Evolutionary conservation across 2,113 vertebrate genomes (phyloP).

Genomic region (Amia ocellicauda): DNA sequence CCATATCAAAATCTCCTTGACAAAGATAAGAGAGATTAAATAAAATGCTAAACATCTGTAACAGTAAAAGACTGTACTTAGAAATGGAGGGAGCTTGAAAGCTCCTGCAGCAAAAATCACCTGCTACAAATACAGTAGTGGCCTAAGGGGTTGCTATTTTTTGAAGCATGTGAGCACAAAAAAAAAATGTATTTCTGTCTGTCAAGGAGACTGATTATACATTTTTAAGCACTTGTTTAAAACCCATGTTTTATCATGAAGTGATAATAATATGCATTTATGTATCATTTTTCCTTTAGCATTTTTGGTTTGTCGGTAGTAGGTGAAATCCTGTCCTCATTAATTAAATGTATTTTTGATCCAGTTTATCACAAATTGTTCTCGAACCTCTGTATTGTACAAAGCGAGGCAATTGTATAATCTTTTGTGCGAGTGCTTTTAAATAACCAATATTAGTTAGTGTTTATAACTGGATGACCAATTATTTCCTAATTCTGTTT

Average conservation of each 20-base stretch:
- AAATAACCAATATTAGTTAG: background rate
- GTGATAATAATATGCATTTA: background rate
- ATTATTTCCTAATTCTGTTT: too few species aligned
- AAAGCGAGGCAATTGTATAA: too few species aligned
- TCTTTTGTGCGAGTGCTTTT: background rate
- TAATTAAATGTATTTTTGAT: too few species aligned
- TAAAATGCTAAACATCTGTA: slow-evolving; percentile 28
- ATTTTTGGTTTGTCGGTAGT: too few species aligned
- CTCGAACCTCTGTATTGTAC: too few species aligned
- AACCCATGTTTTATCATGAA: background rate
- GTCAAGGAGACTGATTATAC: background rate
- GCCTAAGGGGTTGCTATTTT: slow-evolving; percentile 1
- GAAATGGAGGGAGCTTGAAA: background rate
- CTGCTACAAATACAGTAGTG: background rate
- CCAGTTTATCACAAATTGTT: too few species aligned
- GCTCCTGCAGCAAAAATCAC: background rate
- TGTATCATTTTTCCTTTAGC: background rate
- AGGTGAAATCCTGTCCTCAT: too few species aligned
- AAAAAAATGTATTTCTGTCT: background rate
- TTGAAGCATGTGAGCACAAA: background rate
- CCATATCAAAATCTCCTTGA: slow-evolving; percentile 30
- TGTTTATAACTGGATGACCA: too few species aligned
- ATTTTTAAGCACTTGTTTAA: background rate
- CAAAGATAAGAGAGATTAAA: slow-evolving; percentile 50
- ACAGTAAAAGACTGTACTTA: too few species aligned